Evolutionary conservation across 2,797 vertebrate genomes (phyloP).

Genomic region (Peromyscus attwateri): DNA sequence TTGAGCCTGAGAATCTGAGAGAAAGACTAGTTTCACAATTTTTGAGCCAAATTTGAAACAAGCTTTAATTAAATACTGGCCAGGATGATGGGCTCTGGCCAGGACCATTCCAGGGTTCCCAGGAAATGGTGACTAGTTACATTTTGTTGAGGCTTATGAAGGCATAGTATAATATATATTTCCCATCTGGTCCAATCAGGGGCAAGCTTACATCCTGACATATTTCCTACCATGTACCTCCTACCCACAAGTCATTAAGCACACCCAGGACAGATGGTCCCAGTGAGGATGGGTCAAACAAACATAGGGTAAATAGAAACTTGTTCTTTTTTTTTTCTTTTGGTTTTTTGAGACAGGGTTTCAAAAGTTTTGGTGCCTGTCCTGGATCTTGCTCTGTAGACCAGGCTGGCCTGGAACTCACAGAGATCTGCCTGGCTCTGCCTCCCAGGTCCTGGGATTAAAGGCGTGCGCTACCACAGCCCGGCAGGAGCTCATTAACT

Average conservation of each 20-base stretch:
- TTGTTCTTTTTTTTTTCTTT: too few relatives aligned
- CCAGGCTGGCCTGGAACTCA: too few relatives aligned
- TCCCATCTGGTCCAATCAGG: neutral
- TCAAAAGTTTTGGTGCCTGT: too few relatives aligned
- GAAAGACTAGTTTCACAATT: neutral
- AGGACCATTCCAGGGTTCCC: neutral
- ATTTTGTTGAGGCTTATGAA: neutral
- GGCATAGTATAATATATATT: neutral
- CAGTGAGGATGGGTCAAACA: too few relatives aligned
- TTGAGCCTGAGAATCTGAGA: neutral
- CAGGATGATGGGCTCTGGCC: neutral
- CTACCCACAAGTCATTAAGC: neutral
- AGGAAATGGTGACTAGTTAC: neutral
- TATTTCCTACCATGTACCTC: neutral
- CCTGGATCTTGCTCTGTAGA: too few relatives aligned
- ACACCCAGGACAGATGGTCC: neutral
- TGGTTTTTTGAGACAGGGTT: too few relatives aligned
- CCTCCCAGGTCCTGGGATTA: too few relatives aligned
- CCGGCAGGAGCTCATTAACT: too few relatives aligned
- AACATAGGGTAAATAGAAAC: too few relatives aligned
- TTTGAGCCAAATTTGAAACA: neutral
- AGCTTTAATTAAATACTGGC: neutral
- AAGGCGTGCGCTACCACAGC: too few relatives aligned
- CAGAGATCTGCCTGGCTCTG: too few relatives aligned
- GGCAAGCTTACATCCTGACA: neutral